These are phyloP conservation scores for Zaprionus camerounensis DNA, from an alignment of 1,140 invertebrate species.

Conservation along the genomic window DNA sequence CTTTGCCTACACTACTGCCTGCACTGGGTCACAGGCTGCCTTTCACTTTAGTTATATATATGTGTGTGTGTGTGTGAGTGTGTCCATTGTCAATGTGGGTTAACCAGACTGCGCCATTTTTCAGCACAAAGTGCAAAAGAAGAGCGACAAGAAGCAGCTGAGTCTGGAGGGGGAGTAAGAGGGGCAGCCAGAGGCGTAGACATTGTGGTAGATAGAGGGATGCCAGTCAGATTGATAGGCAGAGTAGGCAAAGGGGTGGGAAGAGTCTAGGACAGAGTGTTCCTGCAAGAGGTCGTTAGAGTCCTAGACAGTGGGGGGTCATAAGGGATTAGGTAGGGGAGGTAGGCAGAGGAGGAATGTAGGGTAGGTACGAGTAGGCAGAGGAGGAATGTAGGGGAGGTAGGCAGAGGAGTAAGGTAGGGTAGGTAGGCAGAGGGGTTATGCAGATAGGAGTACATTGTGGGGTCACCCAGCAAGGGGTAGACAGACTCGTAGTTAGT, in stretches of 20 bases:
- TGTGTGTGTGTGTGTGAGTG: slow-evolving; percentile 22
- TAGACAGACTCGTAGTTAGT: background rate
- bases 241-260: background rate
- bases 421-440: background rate
- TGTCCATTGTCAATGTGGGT: slow-evolving; percentile 74
- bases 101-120: slow-evolving; percentile 71
- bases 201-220: background rate
- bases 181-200: background rate
- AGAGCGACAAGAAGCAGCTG: slow-evolving; percentile 5
- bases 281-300: background rate
- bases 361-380: background rate
- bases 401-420: background rate
- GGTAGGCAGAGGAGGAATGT: background rate
- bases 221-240: background rate
- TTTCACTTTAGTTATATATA: slow-evolving; percentile 33
- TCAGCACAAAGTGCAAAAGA: slow-evolving; percentile 28
- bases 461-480: background rate
- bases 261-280: background rate
- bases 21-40: slow-evolving; percentile 55
- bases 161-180: background rate
- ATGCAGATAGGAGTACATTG: background rate
- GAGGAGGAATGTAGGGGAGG: background rate
- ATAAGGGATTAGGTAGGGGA: background rate
- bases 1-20: background rate
- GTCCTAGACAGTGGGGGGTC: background rate